Evolutionary conservation across 1,140 invertebrate genomes (phyloP), one percentile per base, ranked within the genome.

Genomic region (Gonioctena quinquepunctata): DNA sequence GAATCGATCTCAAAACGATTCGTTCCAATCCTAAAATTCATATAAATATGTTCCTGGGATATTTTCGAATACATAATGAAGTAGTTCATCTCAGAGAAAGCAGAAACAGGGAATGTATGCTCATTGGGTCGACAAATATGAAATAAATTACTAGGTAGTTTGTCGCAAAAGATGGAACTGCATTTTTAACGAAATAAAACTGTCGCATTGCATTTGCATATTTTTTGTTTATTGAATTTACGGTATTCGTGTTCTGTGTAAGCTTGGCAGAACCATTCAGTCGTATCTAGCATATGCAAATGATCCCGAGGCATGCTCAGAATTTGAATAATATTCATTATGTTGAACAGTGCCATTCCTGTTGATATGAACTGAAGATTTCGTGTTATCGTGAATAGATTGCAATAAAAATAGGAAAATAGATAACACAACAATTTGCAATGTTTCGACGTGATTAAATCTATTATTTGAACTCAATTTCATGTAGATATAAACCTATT

Each of bases 111-210:
- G n/a, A n/a, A n/a, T n/a, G n/a, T n/a, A n/a, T n/a, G n/a, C n/a
- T n/a, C n/a, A n/a, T n/a, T n/a, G n/a, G n/a, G n/a, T n/a, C n/a
- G n/a, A 42, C n/a, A 42, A 42, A 42, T 42, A 42, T 42, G 33
- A 42, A 42, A 42, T 42, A 1, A 42, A 42, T 42, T n/a, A 42
- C 11, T n/a, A 3, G n/a, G 5, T 42, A 8, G 11, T n/a, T 42
- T 3, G 33, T 42, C n/a, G 33, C 33, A 42, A 8, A 42, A 42
- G 33, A 42, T 2, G 11, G 1, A 42, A 42, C 11, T n/a, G 18
- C 13, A 57, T 25, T 57, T 57, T 57, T 57, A 57, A 57, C 54
- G 33, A 57, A 23, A 22, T 57, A 25, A 21, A 57, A 57, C 54
- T 57, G 54, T 25, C 54, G 19, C 25, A 57, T 19, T n/a, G 16